These are phyloP conservation scores for Gandaritis pyraliata DNA, from an alignment of 2,888 invertebrate species.

Conservation along the genomic window DNA sequence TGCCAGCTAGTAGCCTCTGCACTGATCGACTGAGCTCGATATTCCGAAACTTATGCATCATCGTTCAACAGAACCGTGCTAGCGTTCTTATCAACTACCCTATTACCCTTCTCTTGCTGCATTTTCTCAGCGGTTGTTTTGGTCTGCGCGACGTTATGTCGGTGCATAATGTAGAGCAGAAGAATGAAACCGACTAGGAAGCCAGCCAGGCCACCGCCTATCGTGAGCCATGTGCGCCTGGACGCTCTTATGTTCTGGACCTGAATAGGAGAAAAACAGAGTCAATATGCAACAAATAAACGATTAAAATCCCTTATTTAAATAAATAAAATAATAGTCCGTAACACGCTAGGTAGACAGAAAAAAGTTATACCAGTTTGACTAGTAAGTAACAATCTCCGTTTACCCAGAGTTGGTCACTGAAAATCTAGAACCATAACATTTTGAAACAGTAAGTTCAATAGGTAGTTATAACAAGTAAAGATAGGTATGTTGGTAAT, in stretches of 20 bases:
- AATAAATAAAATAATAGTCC: too few species aligned
- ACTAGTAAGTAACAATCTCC: too few species aligned
- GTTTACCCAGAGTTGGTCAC: too few species aligned
- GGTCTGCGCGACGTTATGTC: slow-evolving; percentile 75
- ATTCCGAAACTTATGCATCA: slow-evolving; percentile 18
- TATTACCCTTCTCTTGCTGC: slow-evolving; percentile 54
- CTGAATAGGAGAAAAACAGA: slow-evolving; percentile 46
- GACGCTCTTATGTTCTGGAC: slow-evolving; percentile 60
- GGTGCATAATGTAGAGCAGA: slow-evolving; percentile 76
- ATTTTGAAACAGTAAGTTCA: too few species aligned
- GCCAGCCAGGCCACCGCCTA: slow-evolving; percentile 73
- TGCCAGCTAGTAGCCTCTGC: too few species aligned
- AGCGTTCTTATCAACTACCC: slow-evolving; percentile 60
- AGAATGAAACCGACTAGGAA: slow-evolving; percentile 77
- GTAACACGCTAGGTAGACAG: too few species aligned
- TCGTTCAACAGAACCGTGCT: slow-evolving; percentile 64
- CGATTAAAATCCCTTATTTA: too few species aligned
- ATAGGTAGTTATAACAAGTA: not conserved
- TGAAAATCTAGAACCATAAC: too few species aligned
- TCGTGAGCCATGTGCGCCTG: slow-evolving; percentile 76
- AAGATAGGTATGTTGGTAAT: not conserved
- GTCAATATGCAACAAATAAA: not conserved
- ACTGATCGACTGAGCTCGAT: not conserved
- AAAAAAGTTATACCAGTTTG: too few species aligned
- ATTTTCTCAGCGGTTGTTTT: slow-evolving; percentile 64